phyloP scores from a whole-genome alignment of 2,797 vertebrate genomes.

The Pelochelys cantorii region DNA sequence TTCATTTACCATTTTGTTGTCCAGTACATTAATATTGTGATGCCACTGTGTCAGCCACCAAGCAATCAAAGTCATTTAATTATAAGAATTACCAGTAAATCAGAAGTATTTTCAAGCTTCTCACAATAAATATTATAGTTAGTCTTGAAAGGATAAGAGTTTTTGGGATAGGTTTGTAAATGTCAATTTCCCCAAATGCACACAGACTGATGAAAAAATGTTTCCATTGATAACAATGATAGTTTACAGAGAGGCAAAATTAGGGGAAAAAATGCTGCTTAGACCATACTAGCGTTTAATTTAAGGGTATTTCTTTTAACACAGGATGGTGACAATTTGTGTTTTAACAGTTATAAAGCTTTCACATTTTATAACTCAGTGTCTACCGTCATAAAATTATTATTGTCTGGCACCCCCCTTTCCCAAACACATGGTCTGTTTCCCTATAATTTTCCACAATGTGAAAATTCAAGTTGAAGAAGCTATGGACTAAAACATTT shows the following conservation, averaged over 20 bases:
- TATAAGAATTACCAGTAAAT: conserved; percentile 37
- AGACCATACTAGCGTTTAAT: not conserved
- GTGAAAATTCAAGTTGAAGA: not conserved
- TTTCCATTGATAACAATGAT: not conserved
- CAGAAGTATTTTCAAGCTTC: conserved; percentile 20
- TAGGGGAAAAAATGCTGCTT: not conserved
- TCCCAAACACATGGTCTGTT: not conserved
- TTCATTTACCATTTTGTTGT: not conserved
- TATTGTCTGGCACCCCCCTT: not conserved
- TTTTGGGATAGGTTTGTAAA: not conserved
- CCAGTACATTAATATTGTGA: not conserved
- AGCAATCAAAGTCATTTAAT: conserved; percentile 24
- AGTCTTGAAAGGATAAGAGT: not conserved
- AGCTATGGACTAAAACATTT: not conserved
- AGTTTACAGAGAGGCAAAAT: not conserved
- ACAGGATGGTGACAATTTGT: not conserved
- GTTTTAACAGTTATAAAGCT: not conserved
- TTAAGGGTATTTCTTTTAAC: not conserved
- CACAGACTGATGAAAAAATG: not conserved
- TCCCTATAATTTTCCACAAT: not conserved
- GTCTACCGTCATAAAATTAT: not conserved
- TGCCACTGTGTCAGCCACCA: not conserved
- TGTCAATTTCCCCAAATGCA: not conserved
- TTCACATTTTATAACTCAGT: not conserved
- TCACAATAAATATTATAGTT: conserved; percentile 24